phyloP scores from a whole-genome alignment of 2,797 vertebrate species.

The Pempheris klunzingeri region DNA sequence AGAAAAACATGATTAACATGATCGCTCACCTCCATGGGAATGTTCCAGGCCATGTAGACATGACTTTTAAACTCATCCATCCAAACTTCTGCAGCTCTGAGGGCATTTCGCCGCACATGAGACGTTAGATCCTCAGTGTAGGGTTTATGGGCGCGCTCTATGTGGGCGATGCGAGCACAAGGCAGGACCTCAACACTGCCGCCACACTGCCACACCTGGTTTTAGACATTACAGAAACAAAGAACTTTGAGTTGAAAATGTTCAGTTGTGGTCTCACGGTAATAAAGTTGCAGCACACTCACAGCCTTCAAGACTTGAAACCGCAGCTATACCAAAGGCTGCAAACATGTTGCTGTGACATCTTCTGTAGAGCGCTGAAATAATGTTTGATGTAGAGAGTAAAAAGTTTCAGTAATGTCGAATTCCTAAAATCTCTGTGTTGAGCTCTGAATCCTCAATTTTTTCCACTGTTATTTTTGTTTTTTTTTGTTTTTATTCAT shows the following conservation, averaged over 20 bases:
- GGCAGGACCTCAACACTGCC: slow-evolving; percentile 98
- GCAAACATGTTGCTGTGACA: slow-evolving; percentile 11
- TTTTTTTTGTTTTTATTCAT: too few relatives aligned
- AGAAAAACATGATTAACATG: not conserved
- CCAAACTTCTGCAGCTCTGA: slow-evolving; percentile 97
- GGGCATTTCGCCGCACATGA: slow-evolving; percentile 94
- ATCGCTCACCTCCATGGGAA: slow-evolving; percentile 93
- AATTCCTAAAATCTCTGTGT: not conserved
- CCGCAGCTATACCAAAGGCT: slow-evolving; percentile 13
- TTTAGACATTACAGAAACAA: slow-evolving; percentile 41
- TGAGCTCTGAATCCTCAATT: not conserved
- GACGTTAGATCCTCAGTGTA: slow-evolving; percentile 96
- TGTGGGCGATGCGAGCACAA: slow-evolving; percentile 95
- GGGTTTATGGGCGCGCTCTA: slow-evolving; percentile 96
- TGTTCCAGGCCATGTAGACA: slow-evolving; percentile 99
- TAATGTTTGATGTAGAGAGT: not conserved
- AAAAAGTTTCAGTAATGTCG: not conserved
- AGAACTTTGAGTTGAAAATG: not conserved
- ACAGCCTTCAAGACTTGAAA: not conserved
- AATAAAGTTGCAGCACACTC: not conserved
- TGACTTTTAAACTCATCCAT: slow-evolving; percentile 99
- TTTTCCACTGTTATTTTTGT: not conserved
- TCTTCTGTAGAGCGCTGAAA: not conserved
- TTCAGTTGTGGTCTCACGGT: not conserved
- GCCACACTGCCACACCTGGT: slow-evolving; percentile 86